Evolutionary conservation across 1,140 invertebrate genomes (phyloP), one percentile per base, ranked within the genome.

Genomic region (Rhagoletis zephyria): DNA sequence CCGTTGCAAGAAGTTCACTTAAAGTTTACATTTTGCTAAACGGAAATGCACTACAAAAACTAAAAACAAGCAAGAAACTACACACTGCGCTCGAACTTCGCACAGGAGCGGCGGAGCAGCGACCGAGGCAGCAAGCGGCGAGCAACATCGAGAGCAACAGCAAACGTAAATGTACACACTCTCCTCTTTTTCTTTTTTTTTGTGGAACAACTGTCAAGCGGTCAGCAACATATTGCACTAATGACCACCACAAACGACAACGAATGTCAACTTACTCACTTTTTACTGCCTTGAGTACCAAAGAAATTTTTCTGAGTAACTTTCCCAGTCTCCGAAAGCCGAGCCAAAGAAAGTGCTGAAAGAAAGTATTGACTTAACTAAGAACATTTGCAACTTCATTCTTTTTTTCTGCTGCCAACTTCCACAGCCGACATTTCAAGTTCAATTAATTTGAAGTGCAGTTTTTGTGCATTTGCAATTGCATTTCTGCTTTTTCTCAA

Each of bases 201-300:
- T 48, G 12, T 48, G 12, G 0, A 12, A 42, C 48, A 51, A 81
- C 6, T 30, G 48, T 81, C n/a, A 45, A 56, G 74, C 51, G 74
- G 74, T 81, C 74, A 81, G 74, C 74, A 81, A 81, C 74, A 81
- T 81, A 81, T 81, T 81, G 74, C 74, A 81, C 74, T 81, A 81
- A 81, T 81, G 74, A 81, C 74, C 48, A 81, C 48, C 74, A 10
- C 48, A 45, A 51, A 74, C 12, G 12, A 48, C 42, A 42, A 81
- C 74, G n/a, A 40, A 67, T 67, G 64, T 19, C 64, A 67, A 30
- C 5, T 67, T 63, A 63, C 16, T 9, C 16, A n/a, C 4, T 81
- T 81, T 81, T 81, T 56, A 5, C 56, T 6, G 70, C 45, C 42
- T 42, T 60, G 6, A 10, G 0, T 19, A 59, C 48, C 10, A 30